Base-by-base conservation (phyloP, 1,140 invertebrate genomes). In the Aphaenogaster ashmeadi region DNA sequence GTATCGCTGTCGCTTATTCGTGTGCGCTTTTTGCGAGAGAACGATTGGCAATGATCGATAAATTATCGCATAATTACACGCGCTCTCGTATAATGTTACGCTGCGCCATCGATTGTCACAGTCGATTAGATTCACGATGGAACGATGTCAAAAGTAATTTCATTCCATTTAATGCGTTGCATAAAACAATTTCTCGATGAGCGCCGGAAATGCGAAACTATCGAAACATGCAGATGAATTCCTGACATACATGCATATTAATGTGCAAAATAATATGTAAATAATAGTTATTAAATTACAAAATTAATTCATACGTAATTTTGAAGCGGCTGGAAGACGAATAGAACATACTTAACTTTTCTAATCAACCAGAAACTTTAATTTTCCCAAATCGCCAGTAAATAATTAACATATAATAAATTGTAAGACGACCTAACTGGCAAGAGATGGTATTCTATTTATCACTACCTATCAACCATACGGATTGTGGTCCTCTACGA, bases 141-240 rank as follows among this genome's bases (percentile, higher is more conserved):
- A 52, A 47, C 2, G n/a, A 38, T 38, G 47, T 81, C 33, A 52
- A 44, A 44, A 72, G 21, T 81, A 81, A 81, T 81, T 69, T 72
- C 9, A 27, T 11, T 27, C 13, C 64, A 54, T 71, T 81, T 27
- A 44, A 47, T 5, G 11, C 79, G 66, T 71, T 71, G 47, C 64
- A 71, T 81, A 81, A 69, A 81, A 54, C 47, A 69, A 41, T 69
- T 69, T 81, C 47, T 69, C 74, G 38, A 77, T 66, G 44, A 62
- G 9, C 27, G 18, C 18, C 58, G 41, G 60, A 60, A 77, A 74
- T 54, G 33, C 47, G 13, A 54, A 36, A 41, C 54, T 60, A 58
- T 60, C 21, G 54, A 58, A 44, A 58, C 7, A 18, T 27, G 11
- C 7, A 27, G 7, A 58, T 18, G n/a, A 41, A 75, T 75, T 75